A percentile compares a stretch with the other conserved stretches of the same genome.
These are phyloP conservation scores for Marcusenius ussheri DNA, from an alignment of 2,113 vertebrate species.

Conservation along the genomic window DNA sequence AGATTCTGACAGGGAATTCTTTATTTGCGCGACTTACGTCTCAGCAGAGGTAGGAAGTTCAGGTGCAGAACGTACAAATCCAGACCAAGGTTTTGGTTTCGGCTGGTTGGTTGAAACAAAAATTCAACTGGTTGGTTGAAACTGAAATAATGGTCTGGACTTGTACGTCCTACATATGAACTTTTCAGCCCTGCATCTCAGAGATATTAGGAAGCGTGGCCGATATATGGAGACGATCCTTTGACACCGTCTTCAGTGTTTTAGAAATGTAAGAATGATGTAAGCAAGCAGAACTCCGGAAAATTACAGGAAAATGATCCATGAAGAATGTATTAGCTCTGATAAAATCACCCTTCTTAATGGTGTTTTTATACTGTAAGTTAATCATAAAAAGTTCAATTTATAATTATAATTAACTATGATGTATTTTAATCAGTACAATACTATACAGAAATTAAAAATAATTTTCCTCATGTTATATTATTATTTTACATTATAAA, in stretches of 20 bases:
- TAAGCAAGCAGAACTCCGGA: background rate
- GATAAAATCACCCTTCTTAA: background rate
- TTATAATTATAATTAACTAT: background rate
- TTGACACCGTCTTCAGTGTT: background rate
- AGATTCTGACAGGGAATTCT: background rate
- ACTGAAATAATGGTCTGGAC: background rate
- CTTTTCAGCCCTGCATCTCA: background rate
- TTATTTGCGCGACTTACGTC: background rate
- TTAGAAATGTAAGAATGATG: background rate
- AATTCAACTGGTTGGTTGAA: background rate
- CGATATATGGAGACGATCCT: background rate
- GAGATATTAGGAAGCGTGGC: background rate
- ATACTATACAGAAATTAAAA: background rate
- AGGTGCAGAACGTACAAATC: background rate
- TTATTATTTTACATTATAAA: background rate
- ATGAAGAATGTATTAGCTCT: background rate
- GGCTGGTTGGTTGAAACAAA: background rate
- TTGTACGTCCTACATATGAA: background rate
- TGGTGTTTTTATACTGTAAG: background rate
- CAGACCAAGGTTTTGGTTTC: background rate
- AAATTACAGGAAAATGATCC: background rate
- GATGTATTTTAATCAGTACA: background rate
- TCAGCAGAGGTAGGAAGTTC: background rate
- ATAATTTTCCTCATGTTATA: background rate
- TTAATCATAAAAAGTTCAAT: background rate